phyloP scores from a whole-genome alignment of 2,113 vertebrate species.

The Ochotona curzoniae region DNA sequence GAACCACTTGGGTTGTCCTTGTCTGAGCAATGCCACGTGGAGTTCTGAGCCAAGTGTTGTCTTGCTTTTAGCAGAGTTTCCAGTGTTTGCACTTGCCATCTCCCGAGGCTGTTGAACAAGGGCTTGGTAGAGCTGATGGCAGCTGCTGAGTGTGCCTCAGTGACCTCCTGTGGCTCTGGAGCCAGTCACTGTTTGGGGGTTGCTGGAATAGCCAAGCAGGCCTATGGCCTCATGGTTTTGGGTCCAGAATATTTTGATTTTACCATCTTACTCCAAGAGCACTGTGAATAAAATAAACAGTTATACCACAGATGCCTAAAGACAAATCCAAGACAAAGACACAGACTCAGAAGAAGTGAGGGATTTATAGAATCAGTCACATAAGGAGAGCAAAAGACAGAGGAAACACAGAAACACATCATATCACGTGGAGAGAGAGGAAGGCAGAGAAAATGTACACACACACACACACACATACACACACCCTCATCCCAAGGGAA shows the following conservation, averaged over 20 bases:
- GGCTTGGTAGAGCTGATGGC: not conserved
- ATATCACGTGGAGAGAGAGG: not conserved
- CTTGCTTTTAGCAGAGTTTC: not conserved
- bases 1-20: not conserved
- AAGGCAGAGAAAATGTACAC: not conserved
- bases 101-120: not conserved
- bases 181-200: not conserved
- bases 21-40: not conserved
- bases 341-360: not conserved
- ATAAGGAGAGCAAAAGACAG: not conserved
- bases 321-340: not conserved
- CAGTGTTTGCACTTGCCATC: not conserved
- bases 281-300: not conserved
- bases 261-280: not conserved
- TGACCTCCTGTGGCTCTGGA: not conserved
- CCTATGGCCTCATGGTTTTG: not conserved
- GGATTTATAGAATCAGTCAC: not conserved
- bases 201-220: not conserved
- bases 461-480: not conserved
- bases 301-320: not conserved
- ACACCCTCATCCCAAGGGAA: not conserved
- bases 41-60: not conserved
- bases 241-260: not conserved
- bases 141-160: not conserved
- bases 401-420: no score